Conservation (phyloP, 1,140 invertebrate genomes). For the Melanaphis sacchari region DNA sequence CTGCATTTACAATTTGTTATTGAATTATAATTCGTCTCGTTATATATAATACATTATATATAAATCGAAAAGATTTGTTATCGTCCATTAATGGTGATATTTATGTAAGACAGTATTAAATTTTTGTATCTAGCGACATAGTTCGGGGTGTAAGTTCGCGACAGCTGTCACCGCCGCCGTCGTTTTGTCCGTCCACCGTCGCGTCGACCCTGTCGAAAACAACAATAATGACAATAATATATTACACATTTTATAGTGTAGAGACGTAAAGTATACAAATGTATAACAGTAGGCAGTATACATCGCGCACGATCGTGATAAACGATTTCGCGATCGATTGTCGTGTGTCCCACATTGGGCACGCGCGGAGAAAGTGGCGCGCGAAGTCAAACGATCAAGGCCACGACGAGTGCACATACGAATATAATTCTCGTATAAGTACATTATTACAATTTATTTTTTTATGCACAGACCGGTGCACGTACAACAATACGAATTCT, state of each 20-base stretch:
- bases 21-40: neutral
- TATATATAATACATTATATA: neutral
- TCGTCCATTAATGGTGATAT: neutral
- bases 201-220: neutral
- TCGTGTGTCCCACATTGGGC: constrained; percentile 48
- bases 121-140: neutral
- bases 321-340: constrained; percentile 39
- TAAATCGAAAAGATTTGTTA: neutral
- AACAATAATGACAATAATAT: neutral
- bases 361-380: constrained; percentile 30
- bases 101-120: neutral
- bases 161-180: no score
- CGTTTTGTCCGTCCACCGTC: neutral
- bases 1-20: neutral
- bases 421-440: neutral
- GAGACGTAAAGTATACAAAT: neutral
- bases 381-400: constrained; percentile 56
- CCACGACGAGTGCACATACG: neutral
- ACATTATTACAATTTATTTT: neutral
- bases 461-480: no score
- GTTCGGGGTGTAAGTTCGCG: neutral
- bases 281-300: neutral
- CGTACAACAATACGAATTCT: constrained; percentile 18
- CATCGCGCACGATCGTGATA: neutral
- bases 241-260: neutral